phyloP scores from a whole-genome alignment of 2,888 invertebrate genomes.

The Aphodius sticticus region DNA sequence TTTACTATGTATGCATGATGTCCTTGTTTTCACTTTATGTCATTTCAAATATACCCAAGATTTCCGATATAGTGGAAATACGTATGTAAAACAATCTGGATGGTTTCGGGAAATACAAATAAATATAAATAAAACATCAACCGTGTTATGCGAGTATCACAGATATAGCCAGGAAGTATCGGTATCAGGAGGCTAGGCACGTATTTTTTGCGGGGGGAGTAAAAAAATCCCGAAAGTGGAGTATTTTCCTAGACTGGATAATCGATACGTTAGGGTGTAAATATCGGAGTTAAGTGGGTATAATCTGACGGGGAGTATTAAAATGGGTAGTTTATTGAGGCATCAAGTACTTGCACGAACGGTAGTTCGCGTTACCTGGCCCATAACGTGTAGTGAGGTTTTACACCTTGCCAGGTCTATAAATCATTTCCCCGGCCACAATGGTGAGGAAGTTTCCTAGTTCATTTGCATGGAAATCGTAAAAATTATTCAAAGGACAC shows the following conservation, averaged over 20 bases:
- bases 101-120: not conserved
- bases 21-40: too few relatives aligned
- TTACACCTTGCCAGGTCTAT: slow-evolving; percentile 20
- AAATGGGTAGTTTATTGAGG: slow-evolving; percentile 20
- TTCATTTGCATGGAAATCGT: slow-evolving; percentile 24
- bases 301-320: slow-evolving; percentile 14
- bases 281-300: slow-evolving; percentile 24
- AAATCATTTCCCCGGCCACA: slow-evolving; percentile 22
- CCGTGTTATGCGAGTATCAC: not conserved
- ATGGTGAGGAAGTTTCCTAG: slow-evolving; percentile 24
- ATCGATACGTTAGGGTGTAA: slow-evolving; percentile 23
- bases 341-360: slow-evolving; percentile 14
- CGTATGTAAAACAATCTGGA: not conserved
- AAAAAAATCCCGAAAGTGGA: not conserved
- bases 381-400: slow-evolving; percentile 20
- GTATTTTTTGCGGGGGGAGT: not conserved
- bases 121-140: not conserved
- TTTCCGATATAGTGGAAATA: not conserved
- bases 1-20: too few relatives aligned
- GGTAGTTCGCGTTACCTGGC: slow-evolving; percentile 12
- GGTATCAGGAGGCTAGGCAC: not conserved
- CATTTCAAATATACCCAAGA: not conserved
- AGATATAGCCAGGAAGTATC: not conserved
- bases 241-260: not conserved
- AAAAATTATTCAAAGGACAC: slow-evolving; percentile 24